Evolutionary conservation across 2,113 vertebrate genomes (phyloP), one percentile per base, ranked within the genome.

Genomic region (Perca schrenkii): DNA sequence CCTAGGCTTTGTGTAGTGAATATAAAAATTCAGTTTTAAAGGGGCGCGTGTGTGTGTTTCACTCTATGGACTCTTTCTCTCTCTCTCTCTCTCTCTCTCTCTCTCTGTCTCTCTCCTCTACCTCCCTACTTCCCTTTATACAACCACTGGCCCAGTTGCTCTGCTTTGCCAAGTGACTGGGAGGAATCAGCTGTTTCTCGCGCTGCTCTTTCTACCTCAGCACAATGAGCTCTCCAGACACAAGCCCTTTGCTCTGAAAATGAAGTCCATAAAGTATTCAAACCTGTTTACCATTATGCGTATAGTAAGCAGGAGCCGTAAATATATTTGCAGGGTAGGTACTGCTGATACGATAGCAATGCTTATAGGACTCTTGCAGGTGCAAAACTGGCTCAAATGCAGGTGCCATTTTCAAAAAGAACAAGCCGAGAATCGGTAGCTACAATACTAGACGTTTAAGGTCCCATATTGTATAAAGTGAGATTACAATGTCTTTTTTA

Each of bases 121-220:
- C 36, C 36, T 70, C 22, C 17, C 57, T 4, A 21, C 58, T 58
- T 47, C 25, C 76, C 43, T 79, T 66, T 63, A 13, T 25, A 14
- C 36, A 52, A 57, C 50, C 69, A 19, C 76, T 89, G 68, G 52
- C 85, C 63, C 74, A 82, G 12, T 85, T 84, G 71, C 46, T 90
- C 83, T 92, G 82, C 95, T 91, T 53, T 82, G 95, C 92, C 87
- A 94, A 73, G 47, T 68, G 90, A 65, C 71, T 71, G 14, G 82
- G 88, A 94, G 86, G 94, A 95, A 94, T 95, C 93, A 94, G 89
- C 92, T 93, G 80, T 93, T 88, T 76, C 73, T 85, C 87, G 86
- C 72, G 87, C 74, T 46, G 82, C 66, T 84, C 22, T 54, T 90
- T 83, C 86, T 93, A 84, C 88, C 86, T 95, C 92, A 94, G 94